These are phyloP conservation scores for Poicephalus meyeri DNA, from an alignment of 2,113 vertebrate genomes.

Conservation along the genomic window DNA sequence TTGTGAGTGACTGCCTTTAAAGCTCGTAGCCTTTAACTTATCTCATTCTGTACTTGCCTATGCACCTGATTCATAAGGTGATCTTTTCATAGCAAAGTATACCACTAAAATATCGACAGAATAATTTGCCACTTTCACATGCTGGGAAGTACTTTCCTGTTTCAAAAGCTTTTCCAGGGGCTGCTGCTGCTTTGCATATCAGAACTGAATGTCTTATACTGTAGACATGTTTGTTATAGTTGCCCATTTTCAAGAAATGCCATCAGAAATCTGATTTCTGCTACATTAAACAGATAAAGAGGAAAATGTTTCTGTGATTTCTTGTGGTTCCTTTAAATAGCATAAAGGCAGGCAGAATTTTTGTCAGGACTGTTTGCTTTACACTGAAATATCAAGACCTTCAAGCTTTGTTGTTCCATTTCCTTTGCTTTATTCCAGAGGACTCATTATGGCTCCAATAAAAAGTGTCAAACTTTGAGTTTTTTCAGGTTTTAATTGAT, in stretches of 20 bases:
- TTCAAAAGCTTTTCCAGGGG: constrained; percentile 22
- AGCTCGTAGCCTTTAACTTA: not conserved
- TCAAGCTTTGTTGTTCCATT: not conserved
- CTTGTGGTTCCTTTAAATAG: not conserved
- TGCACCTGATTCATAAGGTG: constrained; percentile 8
- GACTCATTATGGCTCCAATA: not conserved
- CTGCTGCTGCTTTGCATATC: constrained; percentile 54
- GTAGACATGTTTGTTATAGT: constrained; percentile 16
- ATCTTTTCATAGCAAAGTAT: constrained; percentile 27
- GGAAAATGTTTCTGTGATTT: constrained; percentile 20
- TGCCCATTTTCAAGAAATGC: constrained; percentile 45
- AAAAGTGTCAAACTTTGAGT: not conserved
- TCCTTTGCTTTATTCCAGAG: not conserved
- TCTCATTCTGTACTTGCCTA: not conserved
- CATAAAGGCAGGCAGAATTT: not conserved
- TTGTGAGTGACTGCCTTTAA: constrained; percentile 26
- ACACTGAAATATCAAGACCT: not conserved
- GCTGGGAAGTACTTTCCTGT: constrained; percentile 2
- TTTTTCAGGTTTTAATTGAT: not conserved
- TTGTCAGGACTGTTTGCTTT: constrained; percentile 9
- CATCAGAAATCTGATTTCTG: constrained; percentile 35
- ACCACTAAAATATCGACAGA: constrained; percentile 53
- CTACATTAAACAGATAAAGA: constrained; percentile 21
- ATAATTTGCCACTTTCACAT: constrained; percentile 49
- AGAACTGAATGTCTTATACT: constrained; percentile 43